Evolutionary conservation across 2,888 invertebrate genomes (phyloP), one percentile per base, ranked within the genome.

Genomic region (Trachelus tabidus): DNA sequence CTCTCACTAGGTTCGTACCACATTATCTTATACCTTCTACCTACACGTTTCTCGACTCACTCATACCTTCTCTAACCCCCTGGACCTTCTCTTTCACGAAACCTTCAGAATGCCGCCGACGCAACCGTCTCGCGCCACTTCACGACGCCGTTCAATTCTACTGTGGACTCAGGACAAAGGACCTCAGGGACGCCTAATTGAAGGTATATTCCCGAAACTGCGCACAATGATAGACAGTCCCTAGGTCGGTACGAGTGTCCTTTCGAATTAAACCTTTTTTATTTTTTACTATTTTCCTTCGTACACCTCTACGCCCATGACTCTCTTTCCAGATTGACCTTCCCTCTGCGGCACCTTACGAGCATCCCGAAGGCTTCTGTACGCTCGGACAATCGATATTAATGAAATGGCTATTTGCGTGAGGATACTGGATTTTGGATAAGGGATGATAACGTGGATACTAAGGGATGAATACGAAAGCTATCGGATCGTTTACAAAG

Each of bases 1-100:
- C 9, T 15, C 23, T 56, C 56, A 23, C 23, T 56, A 23, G 56
- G 56, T 23, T 56, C 15, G 56, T 56, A 23, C 56, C 56, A 23
- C 23, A 15, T 40, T 23, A 40, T 23, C 15, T 56, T 56, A 9
- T 56, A 56, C 56, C 56, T 56, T 23, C 56, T 56, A 56, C 56
- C 56, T 56, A 56, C 56, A 56, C 56, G 71, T 31, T 71, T 73
- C 37, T 74, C 31, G 77, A 71, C 68, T 77, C 71, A 40, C 75
- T 77, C 30, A 23, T 75, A 35, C 73, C 75, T 40, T 71, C 40
- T 56, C 56, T 56, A 56, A 56, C 40, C 76, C 69, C 73, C 76
- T 69, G 78, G 35, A 56, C 77, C 68, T 68, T 73, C 30, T 73
- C 71, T 80, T 81, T 80, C 78, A 80, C 76, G 81, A 84, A 83